A percentile compares a stretch with the other conserved stretches of the same genome.
Evolutionary conservation across 2,888 invertebrate species (phyloP).

Genomic region (Brachyptera risi): DNA sequence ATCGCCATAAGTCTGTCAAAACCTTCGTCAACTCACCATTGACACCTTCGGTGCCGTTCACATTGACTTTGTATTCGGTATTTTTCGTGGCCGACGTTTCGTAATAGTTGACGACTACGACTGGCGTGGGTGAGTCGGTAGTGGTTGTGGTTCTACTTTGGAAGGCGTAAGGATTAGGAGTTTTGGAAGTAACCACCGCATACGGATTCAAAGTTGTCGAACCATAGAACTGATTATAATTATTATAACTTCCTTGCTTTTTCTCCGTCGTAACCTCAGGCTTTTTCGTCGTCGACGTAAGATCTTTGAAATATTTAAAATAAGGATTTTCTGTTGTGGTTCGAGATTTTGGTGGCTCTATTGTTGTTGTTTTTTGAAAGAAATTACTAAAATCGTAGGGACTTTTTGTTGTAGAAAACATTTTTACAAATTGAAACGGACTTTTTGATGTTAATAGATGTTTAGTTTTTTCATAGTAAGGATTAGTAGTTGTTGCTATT

Average conservation of each 20-base stretch:
- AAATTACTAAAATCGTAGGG: conserved; percentile 49
- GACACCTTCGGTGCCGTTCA: neutral
- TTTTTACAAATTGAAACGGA: conserved; percentile 13
- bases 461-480: conserved; percentile 31
- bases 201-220: neutral
- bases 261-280: neutral
- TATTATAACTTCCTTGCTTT: neutral
- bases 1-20: no score
- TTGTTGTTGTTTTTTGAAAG: neutral
- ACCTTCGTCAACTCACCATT: conserved; percentile 7
- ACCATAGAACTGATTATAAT: conserved; percentile 13
- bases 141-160: conserved; percentile 13
- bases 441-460: conserved; percentile 6
- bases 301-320: conserved; percentile 5
- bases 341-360: neutral
- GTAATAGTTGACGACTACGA: no score
- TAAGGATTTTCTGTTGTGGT: conserved; percentile 21
- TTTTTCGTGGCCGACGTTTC: conserved; percentile 8
- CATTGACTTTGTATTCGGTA: no score
- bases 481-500: conserved; percentile 35
- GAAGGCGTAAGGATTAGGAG: neutral
- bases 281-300: neutral
- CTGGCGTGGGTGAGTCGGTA: neutral
- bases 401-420: conserved; percentile 49
- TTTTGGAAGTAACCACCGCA: neutral